Conservation (phyloP, 1,140 invertebrate genomes). For the Anthonomus grandis region DNA sequence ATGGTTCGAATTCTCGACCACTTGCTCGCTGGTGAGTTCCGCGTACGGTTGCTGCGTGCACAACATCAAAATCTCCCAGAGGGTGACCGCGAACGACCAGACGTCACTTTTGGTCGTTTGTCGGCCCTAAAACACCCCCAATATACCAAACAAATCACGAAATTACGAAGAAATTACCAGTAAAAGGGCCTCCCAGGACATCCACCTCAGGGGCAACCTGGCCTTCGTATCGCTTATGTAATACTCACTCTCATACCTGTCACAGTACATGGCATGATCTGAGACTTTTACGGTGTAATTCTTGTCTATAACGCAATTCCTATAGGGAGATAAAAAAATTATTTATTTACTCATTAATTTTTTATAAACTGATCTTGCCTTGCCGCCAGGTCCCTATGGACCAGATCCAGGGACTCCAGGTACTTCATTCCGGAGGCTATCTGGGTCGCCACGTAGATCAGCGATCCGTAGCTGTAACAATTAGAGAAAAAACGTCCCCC, state of each 20-base stretch:
- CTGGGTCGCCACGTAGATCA: slow-evolving; percentile 73
- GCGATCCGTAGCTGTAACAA: slow-evolving; percentile 55
- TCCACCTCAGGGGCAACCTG: slow-evolving; percentile 73
- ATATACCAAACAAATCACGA: background rate
- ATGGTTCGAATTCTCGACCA: slow-evolving; percentile 69
- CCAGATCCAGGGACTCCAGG: slow-evolving; percentile 74
- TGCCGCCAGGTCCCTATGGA: slow-evolving; percentile 77
- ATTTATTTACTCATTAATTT: background rate
- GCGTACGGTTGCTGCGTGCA: slow-evolving; percentile 71
- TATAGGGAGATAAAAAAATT: slow-evolving; percentile 43
- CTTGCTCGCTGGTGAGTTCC: slow-evolving; percentile 71
- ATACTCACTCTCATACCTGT: slow-evolving; percentile 78
- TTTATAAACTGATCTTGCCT: slow-evolving; percentile 52
- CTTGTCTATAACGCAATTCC: slow-evolving; percentile 82
- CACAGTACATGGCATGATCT: slow-evolving; percentile 85
- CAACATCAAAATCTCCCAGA: slow-evolving; percentile 75
- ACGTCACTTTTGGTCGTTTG: slow-evolving; percentile 70
- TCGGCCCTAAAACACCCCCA: slow-evolving; percentile 57
- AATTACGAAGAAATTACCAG: slow-evolving; percentile 57
- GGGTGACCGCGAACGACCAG: slow-evolving; percentile 75
- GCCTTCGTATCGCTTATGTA: slow-evolving; percentile 78
- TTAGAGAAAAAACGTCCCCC: background rate
- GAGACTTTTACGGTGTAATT: slow-evolving; percentile 78
- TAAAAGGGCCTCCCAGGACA: slow-evolving; percentile 81
- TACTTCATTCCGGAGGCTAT: slow-evolving; percentile 85